Conservation (phyloP, 2,888 invertebrate genomes). For the Deilephila elpenor region DNA sequence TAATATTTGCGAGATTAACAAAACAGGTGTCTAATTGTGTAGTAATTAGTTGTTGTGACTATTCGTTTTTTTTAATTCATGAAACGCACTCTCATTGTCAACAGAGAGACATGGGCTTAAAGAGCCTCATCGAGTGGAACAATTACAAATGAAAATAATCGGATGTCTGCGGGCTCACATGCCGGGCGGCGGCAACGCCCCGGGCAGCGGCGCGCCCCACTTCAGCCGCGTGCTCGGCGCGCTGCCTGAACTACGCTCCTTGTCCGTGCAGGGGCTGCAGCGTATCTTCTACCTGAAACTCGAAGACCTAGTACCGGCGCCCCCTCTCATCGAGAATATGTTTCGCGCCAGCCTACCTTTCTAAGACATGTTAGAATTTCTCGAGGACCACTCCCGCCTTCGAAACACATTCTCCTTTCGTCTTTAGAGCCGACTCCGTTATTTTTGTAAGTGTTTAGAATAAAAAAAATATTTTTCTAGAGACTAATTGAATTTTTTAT, state of each 20-base stretch:
- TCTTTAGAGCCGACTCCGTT: slow-evolving; percentile 78
- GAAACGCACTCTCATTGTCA: neutral
- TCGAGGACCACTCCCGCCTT: slow-evolving; percentile 80
- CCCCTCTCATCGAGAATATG: slow-evolving; percentile 97
- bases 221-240: slow-evolving; percentile 96
- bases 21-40: no score
- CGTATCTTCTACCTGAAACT: slow-evolving; percentile 97
- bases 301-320: slow-evolving; percentile 96
- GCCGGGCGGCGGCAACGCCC: slow-evolving; percentile 93
- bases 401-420: slow-evolving; percentile 66
- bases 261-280: slow-evolving; percentile 97
- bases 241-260: slow-evolving; percentile 95
- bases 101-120: slow-evolving; percentile 96
- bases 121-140: slow-evolving; percentile 96
- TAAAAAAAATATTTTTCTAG: slow-evolving; percentile 79
- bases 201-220: slow-evolving; percentile 95
- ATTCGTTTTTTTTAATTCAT: no score
- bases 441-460: slow-evolving; percentile 81
- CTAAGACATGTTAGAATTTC: slow-evolving; percentile 75
- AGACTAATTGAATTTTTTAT: slow-evolving; percentile 71
- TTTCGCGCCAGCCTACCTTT: slow-evolving; percentile 97
- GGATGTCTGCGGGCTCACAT: slow-evolving; percentile 98
- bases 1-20: no score
- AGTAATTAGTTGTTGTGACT: no score
- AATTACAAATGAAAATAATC: slow-evolving; percentile 98